These are phyloP conservation scores for Rhynchomys soricoides DNA, from an alignment of 2,113 vertebrate genomes.

Conservation along the genomic window DNA sequence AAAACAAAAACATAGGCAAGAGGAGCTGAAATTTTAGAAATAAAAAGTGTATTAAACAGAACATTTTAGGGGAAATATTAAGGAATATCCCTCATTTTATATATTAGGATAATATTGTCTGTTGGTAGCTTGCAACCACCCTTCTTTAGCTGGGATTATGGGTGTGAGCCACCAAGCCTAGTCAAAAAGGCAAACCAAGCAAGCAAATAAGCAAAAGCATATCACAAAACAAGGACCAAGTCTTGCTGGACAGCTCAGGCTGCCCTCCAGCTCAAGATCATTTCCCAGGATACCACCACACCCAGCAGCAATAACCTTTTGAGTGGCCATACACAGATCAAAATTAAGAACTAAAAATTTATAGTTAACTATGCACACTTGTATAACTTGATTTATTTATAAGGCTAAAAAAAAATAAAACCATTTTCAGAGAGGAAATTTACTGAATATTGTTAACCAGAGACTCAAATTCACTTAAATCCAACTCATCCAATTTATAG, in stretches of 20 bases:
- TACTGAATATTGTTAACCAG: slow-evolving; percentile 14
- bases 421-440: neutral
- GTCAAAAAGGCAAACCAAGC: neutral
- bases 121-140: neutral
- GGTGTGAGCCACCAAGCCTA: too few relatives aligned
- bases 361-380: neutral
- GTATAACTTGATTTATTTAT: neutral
- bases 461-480: slow-evolving; percentile 37
- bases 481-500: slow-evolving; percentile 9
- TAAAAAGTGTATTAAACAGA: neutral
- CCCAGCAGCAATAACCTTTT: neutral
- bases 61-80: neutral
- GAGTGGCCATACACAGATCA: neutral
- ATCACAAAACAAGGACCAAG: neutral
- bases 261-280: neutral
- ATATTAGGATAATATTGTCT: neutral
- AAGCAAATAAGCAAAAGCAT: neutral
- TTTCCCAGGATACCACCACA: neutral
- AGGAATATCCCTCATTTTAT: neutral
- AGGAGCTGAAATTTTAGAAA: neutral
- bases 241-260: neutral
- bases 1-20: slow-evolving; percentile 5
- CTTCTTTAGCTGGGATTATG: neutral
- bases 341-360: neutral
- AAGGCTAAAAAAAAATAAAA: neutral